phyloP scores from a whole-genome alignment of 2,113 vertebrate genomes.

The Indri indri region DNA sequence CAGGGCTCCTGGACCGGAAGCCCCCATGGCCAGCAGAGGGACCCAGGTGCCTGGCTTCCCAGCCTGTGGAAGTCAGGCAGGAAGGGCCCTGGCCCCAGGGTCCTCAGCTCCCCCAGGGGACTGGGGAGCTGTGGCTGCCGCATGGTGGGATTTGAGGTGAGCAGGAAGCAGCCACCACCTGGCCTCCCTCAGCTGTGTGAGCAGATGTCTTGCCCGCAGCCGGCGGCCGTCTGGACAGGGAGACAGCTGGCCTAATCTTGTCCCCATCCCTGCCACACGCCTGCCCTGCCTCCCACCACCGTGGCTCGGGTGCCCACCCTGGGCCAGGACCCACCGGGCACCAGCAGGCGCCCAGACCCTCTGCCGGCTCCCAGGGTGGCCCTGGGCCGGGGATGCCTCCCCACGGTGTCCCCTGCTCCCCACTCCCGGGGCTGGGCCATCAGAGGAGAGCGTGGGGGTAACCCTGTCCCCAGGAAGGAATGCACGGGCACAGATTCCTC shows the following conservation, averaged over 20 bases:
- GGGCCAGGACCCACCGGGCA: background rate
- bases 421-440: background rate
- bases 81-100: background rate
- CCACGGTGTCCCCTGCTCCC: background rate
- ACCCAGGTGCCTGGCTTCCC: background rate
- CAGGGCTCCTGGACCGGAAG: background rate
- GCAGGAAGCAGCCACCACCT: constrained; percentile 49
- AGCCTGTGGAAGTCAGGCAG: background rate
- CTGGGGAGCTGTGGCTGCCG: background rate
- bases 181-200: constrained; percentile 74
- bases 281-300: background rate
- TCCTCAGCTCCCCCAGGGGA: background rate
- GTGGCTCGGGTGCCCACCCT: background rate
- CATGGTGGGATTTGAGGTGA: constrained; percentile 37
- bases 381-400: background rate
- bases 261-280: background rate
- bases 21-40: background rate
- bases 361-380: background rate
- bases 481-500: background rate
- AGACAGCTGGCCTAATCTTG: constrained; percentile 76
- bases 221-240: constrained; percentile 60
- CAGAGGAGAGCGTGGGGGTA: background rate
- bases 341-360: background rate
- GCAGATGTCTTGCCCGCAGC: constrained; percentile 69
- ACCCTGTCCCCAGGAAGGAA: background rate